Evolutionary conservation across 2,888 invertebrate species (phyloP).

Genomic region (Atherix ibis): DNA sequence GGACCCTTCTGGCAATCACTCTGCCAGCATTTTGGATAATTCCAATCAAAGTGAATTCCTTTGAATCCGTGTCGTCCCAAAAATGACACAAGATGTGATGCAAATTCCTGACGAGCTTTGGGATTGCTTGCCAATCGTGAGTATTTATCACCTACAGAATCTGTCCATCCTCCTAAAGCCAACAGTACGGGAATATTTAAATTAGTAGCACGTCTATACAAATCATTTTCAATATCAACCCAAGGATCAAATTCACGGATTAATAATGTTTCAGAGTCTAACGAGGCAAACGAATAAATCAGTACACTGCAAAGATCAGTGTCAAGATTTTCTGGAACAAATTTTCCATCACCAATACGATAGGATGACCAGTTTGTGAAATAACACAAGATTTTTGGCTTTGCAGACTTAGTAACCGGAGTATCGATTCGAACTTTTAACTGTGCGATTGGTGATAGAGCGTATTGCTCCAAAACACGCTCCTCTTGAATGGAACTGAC

Average conservation of each 20-base stretch:
- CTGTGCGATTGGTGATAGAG: conserved; percentile 6
- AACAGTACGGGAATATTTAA: conserved; percentile 50
- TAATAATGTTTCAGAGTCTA: conserved; percentile 62
- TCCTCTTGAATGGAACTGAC: conserved; percentile 15
- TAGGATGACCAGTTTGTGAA: conserved; percentile 83
- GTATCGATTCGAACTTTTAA: background rate
- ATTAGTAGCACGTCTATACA: conserved; percentile 62
- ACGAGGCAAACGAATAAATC: conserved; percentile 76
- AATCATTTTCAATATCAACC: conserved; percentile 74
- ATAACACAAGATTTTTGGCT: conserved; percentile 59
- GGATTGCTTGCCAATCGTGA: conserved; percentile 58
- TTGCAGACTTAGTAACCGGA: background rate
- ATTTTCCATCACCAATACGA: conserved; percentile 65
- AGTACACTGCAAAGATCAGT: conserved; percentile 71
- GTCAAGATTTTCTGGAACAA: conserved; percentile 72
- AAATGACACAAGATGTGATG: conserved; percentile 51
- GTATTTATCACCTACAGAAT: conserved; percentile 77
- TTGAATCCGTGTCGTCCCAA: conserved; percentile 60
- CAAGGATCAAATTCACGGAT: conserved; percentile 74
- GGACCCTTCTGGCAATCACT: conserved; percentile 74
- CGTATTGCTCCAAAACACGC: conserved; percentile 17
- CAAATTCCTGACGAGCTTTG: conserved; percentile 50
- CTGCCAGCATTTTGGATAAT: conserved; percentile 88
- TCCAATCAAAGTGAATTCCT: conserved; percentile 87
- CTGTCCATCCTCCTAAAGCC: conserved; percentile 91